These are phyloP conservation scores for Pelodytes ibericus DNA, from an alignment of 2,797 vertebrate species.

Conservation along the genomic window DNA sequence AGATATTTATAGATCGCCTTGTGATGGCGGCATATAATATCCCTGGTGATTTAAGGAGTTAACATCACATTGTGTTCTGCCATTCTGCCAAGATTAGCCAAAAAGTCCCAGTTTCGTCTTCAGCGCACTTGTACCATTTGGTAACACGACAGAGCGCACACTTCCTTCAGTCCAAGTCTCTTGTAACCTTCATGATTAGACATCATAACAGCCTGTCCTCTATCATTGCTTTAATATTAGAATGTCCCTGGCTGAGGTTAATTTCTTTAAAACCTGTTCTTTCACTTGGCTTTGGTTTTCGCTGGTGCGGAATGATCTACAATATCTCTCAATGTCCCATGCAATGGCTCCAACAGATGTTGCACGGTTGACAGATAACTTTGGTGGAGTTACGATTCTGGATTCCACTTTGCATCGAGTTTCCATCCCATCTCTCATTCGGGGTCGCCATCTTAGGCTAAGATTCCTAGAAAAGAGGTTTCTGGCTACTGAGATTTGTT, in stretches of 20 bases:
- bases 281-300: background rate
- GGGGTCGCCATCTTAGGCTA: no score
- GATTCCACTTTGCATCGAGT: no score
- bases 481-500: no score
- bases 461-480: no score
- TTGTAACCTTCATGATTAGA: background rate
- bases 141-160: background rate
- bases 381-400: background rate
- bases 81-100: no score
- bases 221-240: background rate
- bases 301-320: background rate
- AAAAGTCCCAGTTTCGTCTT: no score
- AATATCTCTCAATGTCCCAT: conserved; percentile 18
- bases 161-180: background rate
- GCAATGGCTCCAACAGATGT: conserved; percentile 12
- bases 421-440: no score
- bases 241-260: background rate
- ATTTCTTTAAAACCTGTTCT: background rate
- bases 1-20: no score
- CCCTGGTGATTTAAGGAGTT: no score
- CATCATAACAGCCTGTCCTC: background rate
- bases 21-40: no score
- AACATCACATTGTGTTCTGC: no score
- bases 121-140: background rate
- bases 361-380: background rate